Conservation (phyloP, 2,888 invertebrate species). For the Molorchus minor region DNA sequence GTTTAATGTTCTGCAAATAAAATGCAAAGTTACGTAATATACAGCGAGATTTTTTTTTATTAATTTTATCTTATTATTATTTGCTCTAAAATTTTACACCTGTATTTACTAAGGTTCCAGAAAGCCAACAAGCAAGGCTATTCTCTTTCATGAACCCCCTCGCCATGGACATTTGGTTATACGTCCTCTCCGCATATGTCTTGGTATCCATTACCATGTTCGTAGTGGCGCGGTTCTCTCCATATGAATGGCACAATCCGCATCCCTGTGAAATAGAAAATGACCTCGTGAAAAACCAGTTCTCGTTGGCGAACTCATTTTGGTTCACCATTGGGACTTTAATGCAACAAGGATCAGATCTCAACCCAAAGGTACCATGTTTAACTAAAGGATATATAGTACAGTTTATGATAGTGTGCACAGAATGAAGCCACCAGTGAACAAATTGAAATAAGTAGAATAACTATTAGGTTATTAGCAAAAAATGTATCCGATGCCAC, state of each 20-base stretch:
- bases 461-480: no score
- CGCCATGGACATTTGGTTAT: slow-evolving; percentile 87
- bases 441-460: no score
- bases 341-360: slow-evolving; percentile 85
- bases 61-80: no score
- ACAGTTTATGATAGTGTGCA: background rate
- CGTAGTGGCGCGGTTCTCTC: slow-evolving; percentile 81
- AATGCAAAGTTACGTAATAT: no score
- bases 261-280: slow-evolving; percentile 73
- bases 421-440: no score
- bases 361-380: slow-evolving; percentile 75
- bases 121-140: slow-evolving; percentile 73
- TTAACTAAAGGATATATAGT: slow-evolving; percentile 2
- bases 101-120: slow-evolving; percentile 75
- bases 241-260: slow-evolving; percentile 82
- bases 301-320: slow-evolving; percentile 83
- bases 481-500: no score
- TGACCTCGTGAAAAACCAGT: slow-evolving; percentile 78
- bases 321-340: slow-evolving; percentile 91
- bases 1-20: no score
- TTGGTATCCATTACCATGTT: slow-evolving; percentile 82
- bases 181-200: slow-evolving; percentile 81
- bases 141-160: slow-evolving; percentile 91
- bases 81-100: no score
- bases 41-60: no score